Conservation (phyloP, 1,140 invertebrate genomes). For the Atta colombica region DNA sequence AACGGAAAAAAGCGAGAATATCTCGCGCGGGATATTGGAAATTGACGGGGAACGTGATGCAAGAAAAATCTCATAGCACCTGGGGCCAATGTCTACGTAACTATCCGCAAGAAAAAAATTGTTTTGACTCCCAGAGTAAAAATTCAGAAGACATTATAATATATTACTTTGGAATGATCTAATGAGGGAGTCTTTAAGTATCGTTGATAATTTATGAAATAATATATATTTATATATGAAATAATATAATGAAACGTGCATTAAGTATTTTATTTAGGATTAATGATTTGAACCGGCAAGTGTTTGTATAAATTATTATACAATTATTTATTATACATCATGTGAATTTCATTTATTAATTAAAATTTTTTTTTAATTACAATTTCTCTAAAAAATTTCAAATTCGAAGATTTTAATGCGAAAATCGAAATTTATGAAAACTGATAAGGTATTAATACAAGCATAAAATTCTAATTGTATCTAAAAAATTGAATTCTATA, state of each 20-base stretch:
- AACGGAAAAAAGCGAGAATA: slow-evolving; percentile 73
- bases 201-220: background rate
- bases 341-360: background rate
- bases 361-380: background rate
- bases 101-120: slow-evolving; percentile 25
- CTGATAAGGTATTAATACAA: background rate
- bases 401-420: background rate
- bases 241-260: background rate
- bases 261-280: background rate
- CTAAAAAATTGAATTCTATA: too few relatives aligned
- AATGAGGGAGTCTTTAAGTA: background rate
- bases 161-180: background rate
- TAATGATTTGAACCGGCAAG: too few relatives aligned
- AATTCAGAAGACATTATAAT: background rate
- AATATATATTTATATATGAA: too few relatives aligned
- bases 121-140: background rate
- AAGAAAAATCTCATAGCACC: slow-evolving; percentile 46
- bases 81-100: slow-evolving; percentile 1
- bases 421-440: background rate
- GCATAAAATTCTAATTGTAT: background rate
- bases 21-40: slow-evolving; percentile 57
- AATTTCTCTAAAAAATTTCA: background rate
- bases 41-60: background rate
- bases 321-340: background rate
- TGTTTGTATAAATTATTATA: background rate